A percentile compares a stretch with the other conserved stretches of the same genome.
Evolutionary conservation across 1,140 invertebrate species (phyloP).

Genomic region (Lepidurus arcticus): DNA sequence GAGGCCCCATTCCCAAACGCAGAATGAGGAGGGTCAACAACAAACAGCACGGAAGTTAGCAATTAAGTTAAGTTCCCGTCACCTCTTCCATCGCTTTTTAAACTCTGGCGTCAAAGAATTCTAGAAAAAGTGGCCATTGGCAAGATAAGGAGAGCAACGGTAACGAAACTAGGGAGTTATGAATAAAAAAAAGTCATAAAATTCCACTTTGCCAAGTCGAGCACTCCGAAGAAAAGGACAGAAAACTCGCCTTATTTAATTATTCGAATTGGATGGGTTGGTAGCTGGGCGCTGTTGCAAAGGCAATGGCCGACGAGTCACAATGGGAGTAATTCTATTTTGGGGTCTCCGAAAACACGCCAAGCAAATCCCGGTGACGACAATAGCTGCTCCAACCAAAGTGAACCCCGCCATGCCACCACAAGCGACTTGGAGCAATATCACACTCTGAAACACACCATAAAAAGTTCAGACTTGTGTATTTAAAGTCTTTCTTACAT

Average conservation of each 20-base stretch:
- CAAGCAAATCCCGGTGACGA: not conserved
- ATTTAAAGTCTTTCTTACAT: not conserved
- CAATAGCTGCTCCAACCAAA: slow-evolving; percentile 7
- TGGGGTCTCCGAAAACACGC: slow-evolving; percentile 7
- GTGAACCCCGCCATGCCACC: slow-evolving; percentile 1
- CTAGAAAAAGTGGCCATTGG: not conserved
- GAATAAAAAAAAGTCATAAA: not conserved
- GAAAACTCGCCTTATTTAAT: not conserved
- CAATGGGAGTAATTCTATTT: slow-evolving; percentile 1
- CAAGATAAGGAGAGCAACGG: not conserved
- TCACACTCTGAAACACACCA: slow-evolving; percentile 10
- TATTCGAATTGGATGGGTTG: not conserved
- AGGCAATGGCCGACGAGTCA: not conserved
- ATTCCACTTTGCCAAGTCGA: not conserved
- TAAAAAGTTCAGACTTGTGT: not conserved
- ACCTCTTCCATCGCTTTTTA: not conserved
- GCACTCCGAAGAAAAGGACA: not conserved
- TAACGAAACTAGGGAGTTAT: not conserved
- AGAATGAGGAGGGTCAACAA: not conserved
- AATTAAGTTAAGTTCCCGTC: not conserved
- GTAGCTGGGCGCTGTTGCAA: not conserved
- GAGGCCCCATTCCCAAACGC: slow-evolving; percentile 3
- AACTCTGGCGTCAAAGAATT: not conserved
- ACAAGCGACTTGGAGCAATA: not conserved
- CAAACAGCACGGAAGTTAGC: not conserved